Percentiles rank a stretch among this genome's conserved stretches.
These are phyloP conservation scores for Amphiura filiformis DNA, from an alignment of 35 echinoderm and acorn worm species.

Conservation along the genomic window DNA sequence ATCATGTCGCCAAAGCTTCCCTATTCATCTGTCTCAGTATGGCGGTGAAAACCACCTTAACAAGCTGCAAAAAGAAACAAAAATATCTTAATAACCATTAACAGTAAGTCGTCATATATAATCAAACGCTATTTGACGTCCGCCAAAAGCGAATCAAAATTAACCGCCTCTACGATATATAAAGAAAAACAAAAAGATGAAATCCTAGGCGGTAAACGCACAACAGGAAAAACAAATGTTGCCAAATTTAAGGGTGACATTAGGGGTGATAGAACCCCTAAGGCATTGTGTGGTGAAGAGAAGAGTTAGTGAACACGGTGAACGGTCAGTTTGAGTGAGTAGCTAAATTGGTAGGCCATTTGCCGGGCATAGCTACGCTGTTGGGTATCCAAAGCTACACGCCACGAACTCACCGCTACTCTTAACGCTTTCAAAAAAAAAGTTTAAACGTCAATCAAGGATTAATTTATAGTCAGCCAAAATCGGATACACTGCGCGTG, in stretches of 20 bases:
- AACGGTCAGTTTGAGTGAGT: background rate
- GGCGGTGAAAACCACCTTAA: too few species aligned
- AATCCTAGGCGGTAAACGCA: background rate
- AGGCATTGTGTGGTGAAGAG: background rate
- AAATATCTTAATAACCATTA: too few species aligned
- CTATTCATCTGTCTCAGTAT: too few species aligned
- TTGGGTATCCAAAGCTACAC: background rate
- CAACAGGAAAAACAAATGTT: background rate
- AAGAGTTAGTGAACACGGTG: background rate
- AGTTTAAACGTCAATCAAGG: background rate
- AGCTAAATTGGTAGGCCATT: background rate
- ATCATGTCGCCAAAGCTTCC: too few species aligned
- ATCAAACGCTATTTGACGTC: background rate
- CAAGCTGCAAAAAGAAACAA: too few species aligned
- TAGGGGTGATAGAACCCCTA: background rate
- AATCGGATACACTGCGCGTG: background rate
- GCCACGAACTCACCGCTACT: background rate
- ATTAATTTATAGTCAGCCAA: background rate
- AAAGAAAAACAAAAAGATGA: background rate
- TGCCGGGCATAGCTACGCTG: background rate
- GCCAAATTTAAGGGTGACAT: background rate
- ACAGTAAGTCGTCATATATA: background rate
- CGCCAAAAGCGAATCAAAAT: too few species aligned
- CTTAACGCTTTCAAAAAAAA: background rate
- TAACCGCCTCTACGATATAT: background rate